Evolutionary conservation across 30 jellyfish, hydroid and myxozoan species (phyloP), one percentile per base, ranked within the genome.

Genomic region (Rhopilema esculentum): DNA sequence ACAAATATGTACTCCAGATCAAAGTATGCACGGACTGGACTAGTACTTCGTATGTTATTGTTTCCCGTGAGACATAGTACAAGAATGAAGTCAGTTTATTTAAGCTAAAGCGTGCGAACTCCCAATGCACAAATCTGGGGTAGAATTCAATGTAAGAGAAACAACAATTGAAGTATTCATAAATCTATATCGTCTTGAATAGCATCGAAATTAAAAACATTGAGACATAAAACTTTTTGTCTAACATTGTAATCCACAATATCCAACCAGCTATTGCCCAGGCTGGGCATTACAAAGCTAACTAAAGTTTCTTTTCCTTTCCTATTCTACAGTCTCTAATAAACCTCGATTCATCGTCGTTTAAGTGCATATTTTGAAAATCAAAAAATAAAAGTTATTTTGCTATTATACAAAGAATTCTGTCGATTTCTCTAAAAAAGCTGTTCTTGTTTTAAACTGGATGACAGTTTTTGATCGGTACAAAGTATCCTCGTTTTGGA

Each of bases 401-500:
- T 19, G 73, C 30, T 19, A 19, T 63, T 63, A 19, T n/a, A 19
- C 73, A 63, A n/a, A 63, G 30, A 2, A 24, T 63, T 19, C 17
- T 2, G 27, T 19, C 27, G 73, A 63, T 63, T 63, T 63, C 73
- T 51, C 27, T 63, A 8, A 4, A 63, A 17, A 17, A 19, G 7
- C 30, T 19, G n/a, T 1, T 63, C 63, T 71, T n/a, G n/a, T 72
- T 32, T 85, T 94, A 79, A n/a, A 83, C 61, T 40, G 93, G 96
- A 33, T 84, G 92, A 40, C 99, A 94, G 62, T 94, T 94, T 65
- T 86, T 85, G 40, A 94, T 83, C 29, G 99, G 99, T 16, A 96
- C 98, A 57, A 96, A 96, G 82, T 96, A 96, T 7, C 98, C 99
- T 53, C 87, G 82, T 68, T 92, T 96, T 17, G 93, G 88, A 2